Conservation (phyloP, 2,888 invertebrate genomes). For the Stramonita haemastoma region DNA sequence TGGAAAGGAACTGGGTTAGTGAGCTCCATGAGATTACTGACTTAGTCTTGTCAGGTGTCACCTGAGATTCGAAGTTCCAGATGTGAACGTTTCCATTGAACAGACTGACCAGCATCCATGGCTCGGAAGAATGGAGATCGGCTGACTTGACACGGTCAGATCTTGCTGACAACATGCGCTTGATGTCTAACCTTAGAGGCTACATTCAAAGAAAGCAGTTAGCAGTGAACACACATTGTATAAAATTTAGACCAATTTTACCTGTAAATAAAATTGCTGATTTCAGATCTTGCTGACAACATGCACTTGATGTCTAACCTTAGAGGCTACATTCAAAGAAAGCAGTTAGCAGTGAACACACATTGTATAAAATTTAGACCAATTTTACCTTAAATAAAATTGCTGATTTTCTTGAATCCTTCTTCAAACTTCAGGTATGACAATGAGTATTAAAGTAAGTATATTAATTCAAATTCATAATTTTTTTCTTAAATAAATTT, state of each 20-base stretch:
- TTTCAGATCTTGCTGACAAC: slow-evolving; percentile 96
- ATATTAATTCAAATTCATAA: too few relatives aligned
- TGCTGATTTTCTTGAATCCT: too few relatives aligned
- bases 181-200: slow-evolving; percentile 98
- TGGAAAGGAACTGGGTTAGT: background rate
- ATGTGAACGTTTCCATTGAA: slow-evolving; percentile 99
- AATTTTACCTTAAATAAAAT: too few relatives aligned
- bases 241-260: background rate
- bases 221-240: background rate
- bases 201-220: slow-evolving; percentile 53
- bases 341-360: background rate
- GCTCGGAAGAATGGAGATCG: slow-evolving; percentile 97
- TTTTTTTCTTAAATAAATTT: too few relatives aligned
- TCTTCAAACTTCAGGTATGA: too few relatives aligned
- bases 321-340: slow-evolving; percentile 85
- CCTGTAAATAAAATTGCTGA: too few relatives aligned
- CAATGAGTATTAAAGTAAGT: too few relatives aligned
- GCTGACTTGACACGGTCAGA: slow-evolving; percentile 99
- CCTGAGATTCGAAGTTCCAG: slow-evolving; percentile 98
- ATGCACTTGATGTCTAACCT: slow-evolving; percentile 98
- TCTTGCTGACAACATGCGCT: slow-evolving; percentile 96
- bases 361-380: background rate
- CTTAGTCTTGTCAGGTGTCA: slow-evolving; percentile 47
- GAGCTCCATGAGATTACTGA: slow-evolving; percentile 24
- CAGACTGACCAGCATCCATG: slow-evolving; percentile 98